phyloP scores from a whole-genome alignment of 2,113 vertebrate species.

The Cochlearius cochlearius region DNA sequence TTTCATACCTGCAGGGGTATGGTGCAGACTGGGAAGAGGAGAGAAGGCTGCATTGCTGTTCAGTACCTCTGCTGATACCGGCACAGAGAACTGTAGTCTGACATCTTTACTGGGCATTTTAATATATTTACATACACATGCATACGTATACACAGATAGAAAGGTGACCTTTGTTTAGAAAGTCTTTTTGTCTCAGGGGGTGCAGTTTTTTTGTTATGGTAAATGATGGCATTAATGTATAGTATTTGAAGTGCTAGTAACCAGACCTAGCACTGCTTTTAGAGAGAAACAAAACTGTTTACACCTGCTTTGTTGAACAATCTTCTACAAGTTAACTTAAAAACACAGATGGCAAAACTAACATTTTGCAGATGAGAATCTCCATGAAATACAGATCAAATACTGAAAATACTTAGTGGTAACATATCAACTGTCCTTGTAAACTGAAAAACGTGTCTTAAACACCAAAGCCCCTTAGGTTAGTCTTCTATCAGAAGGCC shows the following conservation, averaged over 20 bases:
- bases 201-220: not conserved
- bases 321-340: not conserved
- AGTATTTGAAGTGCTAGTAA: not conserved
- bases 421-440: not conserved
- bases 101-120: not conserved
- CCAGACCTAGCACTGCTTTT: not conserved
- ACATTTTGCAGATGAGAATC: not conserved
- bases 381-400: not conserved
- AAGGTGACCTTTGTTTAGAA: slow-evolving; percentile 9
- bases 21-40: not conserved
- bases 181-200: not conserved
- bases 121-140: not conserved
- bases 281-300: slow-evolving; percentile 16
- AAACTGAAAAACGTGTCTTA: slow-evolving; percentile 57
- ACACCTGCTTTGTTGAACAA: not conserved
- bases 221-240: not conserved
- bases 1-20: not conserved
- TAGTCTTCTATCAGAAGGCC: slow-evolving; percentile 40
- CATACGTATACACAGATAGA: not conserved
- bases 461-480: slow-evolving; percentile 27
- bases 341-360: not conserved
- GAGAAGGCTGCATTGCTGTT: not conserved
- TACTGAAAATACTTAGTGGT: not conserved
- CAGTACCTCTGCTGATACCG: not conserved
- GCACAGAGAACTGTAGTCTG: not conserved